These are phyloP conservation scores for Vidua chalybeata DNA, from an alignment of 2,113 vertebrate genomes.

Conservation along the genomic window DNA sequence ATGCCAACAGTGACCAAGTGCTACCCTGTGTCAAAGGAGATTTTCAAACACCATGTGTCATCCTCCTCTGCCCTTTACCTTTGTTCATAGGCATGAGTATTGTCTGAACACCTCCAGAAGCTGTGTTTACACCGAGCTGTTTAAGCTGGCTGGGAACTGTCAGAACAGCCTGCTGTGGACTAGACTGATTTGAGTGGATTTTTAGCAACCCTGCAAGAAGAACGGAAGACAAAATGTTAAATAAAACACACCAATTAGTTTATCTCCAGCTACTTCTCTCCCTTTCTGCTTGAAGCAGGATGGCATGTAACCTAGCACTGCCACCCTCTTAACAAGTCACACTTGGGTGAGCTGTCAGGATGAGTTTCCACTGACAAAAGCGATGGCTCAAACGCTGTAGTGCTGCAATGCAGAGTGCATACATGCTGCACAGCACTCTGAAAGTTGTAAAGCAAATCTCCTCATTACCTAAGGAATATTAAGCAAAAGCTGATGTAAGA, in stretches of 20 bases:
- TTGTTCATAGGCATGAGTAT: constrained; percentile 94
- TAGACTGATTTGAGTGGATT: constrained; percentile 88
- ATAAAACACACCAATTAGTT: constrained; percentile 46
- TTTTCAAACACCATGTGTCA: constrained; percentile 49
- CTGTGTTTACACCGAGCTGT: constrained; percentile 84
- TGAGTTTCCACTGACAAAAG: neutral
- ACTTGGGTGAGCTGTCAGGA: neutral
- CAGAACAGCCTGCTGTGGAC: constrained; percentile 89
- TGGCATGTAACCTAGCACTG: neutral
- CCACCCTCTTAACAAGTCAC: neutral
- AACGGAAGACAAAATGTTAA: constrained; percentile 61
- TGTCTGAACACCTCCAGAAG: constrained; percentile 86
- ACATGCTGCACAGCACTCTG: neutral
- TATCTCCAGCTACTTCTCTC: constrained; percentile 40
- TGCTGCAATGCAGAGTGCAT: neutral
- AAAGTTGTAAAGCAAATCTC: neutral
- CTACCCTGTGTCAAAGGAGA: constrained; percentile 46
- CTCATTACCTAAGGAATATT: neutral
- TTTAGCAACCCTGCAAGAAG: constrained; percentile 87
- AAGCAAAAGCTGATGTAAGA: neutral
- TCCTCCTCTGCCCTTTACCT: constrained; percentile 76
- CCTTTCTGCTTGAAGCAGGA: neutral
- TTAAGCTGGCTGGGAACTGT: constrained; percentile 95
- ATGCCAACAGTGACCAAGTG: constrained; percentile 10
- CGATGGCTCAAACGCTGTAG: neutral